phyloP scores from a whole-genome alignment of 2,888 invertebrate genomes.

The Geophilus truncorum region DNA sequence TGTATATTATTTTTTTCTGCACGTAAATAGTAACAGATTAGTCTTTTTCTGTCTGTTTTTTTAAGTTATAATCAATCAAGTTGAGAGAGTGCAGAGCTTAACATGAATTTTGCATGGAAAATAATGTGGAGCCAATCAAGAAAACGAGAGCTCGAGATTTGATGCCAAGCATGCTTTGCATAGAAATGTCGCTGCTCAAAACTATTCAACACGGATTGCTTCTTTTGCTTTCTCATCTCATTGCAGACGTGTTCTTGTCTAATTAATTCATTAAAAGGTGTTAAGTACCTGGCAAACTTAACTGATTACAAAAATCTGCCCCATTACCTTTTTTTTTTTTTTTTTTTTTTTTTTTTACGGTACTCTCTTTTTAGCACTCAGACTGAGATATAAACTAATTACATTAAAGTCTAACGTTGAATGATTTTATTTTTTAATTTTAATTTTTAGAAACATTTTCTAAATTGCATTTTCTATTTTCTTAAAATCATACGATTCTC shows the following conservation, averaged over 20 bases:
- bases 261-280: conserved; percentile 27
- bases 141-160: conserved; percentile 20
- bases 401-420: not conserved
- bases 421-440: not conserved
- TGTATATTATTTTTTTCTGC: not conserved
- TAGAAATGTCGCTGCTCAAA: conserved; percentile 14
- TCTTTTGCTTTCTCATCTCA: conserved; percentile 3
- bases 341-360: not conserved
- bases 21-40: not conserved
- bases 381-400: not conserved
- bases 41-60: not conserved
- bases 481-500: not conserved
- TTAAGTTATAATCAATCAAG: conserved; percentile 9
- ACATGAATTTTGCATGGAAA: conserved; percentile 19
- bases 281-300: conserved; percentile 27
- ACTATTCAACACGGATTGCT: conserved; percentile 17
- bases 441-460: not conserved
- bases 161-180: conserved; percentile 27
- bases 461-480: not conserved
- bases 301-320: conserved; percentile 2
- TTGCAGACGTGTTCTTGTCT: conserved; percentile 16
- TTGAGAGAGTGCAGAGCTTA: not conserved
- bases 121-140: conserved; percentile 17
- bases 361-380: too few relatives aligned
- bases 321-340: not conserved